Percentiles rank a stretch among this genome's conserved stretches.
phyloP scores from a whole-genome alignment of 2,888 invertebrate genomes.

The Cyrtodaria siliqua region DNA sequence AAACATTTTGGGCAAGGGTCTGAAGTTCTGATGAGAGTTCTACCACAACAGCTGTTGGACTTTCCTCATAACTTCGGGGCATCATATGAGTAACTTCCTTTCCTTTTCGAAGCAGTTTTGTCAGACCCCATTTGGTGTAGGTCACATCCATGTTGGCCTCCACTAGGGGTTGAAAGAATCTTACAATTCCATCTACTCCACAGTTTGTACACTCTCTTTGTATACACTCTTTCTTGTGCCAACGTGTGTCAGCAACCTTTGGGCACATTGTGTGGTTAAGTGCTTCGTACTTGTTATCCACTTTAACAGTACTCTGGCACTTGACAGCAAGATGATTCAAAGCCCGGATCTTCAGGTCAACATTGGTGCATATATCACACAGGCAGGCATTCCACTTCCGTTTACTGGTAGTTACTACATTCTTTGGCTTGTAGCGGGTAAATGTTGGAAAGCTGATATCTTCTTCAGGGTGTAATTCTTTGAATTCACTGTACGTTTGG shows the following conservation, averaged over 20 bases:
- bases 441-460: too few species aligned
- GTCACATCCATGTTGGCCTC: neutral
- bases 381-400: conserved; percentile 8
- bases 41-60: neutral
- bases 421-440: neutral
- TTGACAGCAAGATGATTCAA: too few species aligned
- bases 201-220: conserved; percentile 1
- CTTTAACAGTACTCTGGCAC: neutral
- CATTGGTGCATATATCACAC: conserved; percentile 4
- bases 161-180: neutral
- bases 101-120: neutral
- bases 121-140: neutral
- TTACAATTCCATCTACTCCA: conserved; percentile 1
- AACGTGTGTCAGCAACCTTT: neutral
- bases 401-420: conserved; percentile 2
- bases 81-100: conserved; percentile 8
- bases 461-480: too few species aligned
- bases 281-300: conserved; percentile 6
- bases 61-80: neutral
- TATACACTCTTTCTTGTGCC: neutral
- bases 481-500: too few species aligned
- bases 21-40: neutral
- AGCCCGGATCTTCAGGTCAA: neutral
- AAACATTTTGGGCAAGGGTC: conserved; percentile 4
- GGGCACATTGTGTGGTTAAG: conserved; percentile 1